phyloP scores from a whole-genome alignment of 1,140 invertebrate species.

The Hylaeus anthracinus region DNA sequence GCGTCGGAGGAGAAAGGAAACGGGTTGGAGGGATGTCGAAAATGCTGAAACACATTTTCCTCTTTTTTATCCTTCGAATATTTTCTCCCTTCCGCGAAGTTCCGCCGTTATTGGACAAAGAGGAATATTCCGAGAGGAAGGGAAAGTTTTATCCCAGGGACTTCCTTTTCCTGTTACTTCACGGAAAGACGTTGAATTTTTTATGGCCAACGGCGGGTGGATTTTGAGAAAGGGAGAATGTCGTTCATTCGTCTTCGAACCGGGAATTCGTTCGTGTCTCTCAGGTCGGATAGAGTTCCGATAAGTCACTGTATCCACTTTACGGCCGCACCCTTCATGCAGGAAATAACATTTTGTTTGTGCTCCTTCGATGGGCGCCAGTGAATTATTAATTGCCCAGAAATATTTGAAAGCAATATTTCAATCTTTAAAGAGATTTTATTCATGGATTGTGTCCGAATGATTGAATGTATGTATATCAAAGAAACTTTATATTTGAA shows the following conservation, averaged over 20 bases:
- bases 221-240: neutral
- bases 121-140: constrained; percentile 1
- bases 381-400: too few species aligned
- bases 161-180: neutral
- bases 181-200: neutral
- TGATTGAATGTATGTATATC: too few species aligned
- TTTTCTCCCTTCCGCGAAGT: neutral
- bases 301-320: neutral
- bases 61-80: neutral
- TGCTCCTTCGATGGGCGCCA: too few species aligned
- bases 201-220: neutral
- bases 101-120: neutral
- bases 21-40: neutral
- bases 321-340: neutral
- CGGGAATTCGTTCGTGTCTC: neutral
- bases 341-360: too few species aligned
- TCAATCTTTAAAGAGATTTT: too few species aligned
- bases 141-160: neutral
- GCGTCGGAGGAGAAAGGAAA: neutral
- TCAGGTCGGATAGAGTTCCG: neutral
- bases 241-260: neutral
- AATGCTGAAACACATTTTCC: neutral
- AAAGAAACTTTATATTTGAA: too few species aligned
- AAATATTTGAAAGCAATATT: too few species aligned
- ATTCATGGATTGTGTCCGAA: too few species aligned